phyloP scores from a whole-genome alignment of 2,113 vertebrate species.

The Mixornis gularis region DNA sequence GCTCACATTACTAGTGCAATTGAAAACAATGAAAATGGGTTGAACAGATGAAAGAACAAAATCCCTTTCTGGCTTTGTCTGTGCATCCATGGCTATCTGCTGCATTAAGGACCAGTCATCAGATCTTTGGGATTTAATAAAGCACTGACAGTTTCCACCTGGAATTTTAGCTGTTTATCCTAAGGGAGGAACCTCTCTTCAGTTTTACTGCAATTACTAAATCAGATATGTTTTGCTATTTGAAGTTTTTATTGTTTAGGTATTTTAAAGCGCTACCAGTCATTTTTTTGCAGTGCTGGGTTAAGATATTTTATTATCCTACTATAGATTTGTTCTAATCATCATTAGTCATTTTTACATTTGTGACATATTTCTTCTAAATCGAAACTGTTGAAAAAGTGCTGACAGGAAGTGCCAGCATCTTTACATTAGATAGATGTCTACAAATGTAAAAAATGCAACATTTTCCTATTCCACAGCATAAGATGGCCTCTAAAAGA shows the following conservation, averaged over 20 bases:
- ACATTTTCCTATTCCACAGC: background rate
- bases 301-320: background rate
- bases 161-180: background rate
- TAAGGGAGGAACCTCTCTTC: background rate
- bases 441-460: background rate
- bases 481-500: background rate
- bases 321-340: background rate
- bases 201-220: background rate
- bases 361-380: background rate
- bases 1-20: background rate
- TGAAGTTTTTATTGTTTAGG: background rate
- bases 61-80: background rate
- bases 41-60: slow-evolving; percentile 12
- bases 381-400: background rate
- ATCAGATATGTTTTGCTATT: background rate
- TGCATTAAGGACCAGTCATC: background rate
- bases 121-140: background rate
- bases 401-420: background rate
- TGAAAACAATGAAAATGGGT: background rate
- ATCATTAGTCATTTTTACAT: background rate
- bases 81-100: background rate
- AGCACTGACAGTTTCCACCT: background rate
- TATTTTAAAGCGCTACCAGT: background rate
- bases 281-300: background rate
- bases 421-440: background rate